Conservation (phyloP, 2,797 vertebrate genomes). For the Cyprinella venusta region DNA sequence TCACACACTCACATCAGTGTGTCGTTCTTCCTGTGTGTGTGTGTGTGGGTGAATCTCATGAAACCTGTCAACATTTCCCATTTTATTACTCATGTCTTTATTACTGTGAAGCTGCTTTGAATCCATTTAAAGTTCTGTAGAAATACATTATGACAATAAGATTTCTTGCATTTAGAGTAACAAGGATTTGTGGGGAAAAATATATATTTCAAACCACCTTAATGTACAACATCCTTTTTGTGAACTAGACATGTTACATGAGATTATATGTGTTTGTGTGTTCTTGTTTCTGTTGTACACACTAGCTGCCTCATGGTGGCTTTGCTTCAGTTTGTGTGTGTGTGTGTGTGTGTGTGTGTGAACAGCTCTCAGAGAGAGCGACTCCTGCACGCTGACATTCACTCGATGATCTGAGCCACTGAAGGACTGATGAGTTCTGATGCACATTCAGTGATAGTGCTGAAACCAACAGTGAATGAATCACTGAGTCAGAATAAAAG, state of each 20-base stretch:
- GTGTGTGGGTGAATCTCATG: conserved; percentile 26
- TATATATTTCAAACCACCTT: background rate
- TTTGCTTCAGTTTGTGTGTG: background rate
- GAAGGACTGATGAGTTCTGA: conserved; percentile 14
- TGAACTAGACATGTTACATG: conserved; percentile 20
- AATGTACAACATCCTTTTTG: background rate
- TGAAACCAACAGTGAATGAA: conserved; percentile 18
- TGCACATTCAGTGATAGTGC: background rate
- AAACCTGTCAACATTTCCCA: background rate
- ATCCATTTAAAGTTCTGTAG: too few species aligned
- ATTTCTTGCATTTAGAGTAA: background rate
- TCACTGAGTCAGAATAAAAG: background rate
- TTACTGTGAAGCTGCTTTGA: too few species aligned
- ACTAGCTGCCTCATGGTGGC: background rate
- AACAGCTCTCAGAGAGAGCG: background rate
- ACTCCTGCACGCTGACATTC: conserved; percentile 1
- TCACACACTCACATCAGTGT: background rate
- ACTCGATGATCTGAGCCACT: conserved; percentile 7
- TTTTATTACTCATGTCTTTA: too few species aligned
- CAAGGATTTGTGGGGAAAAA: background rate
- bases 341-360: background rate
- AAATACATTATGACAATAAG: background rate
- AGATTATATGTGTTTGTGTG: conserved; percentile 39
- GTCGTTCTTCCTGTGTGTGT: background rate
- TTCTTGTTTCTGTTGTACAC: background rate